Base-by-base conservation (phyloP, 2,113 vertebrate species). In the Benitochromis conjunctus region DNA sequence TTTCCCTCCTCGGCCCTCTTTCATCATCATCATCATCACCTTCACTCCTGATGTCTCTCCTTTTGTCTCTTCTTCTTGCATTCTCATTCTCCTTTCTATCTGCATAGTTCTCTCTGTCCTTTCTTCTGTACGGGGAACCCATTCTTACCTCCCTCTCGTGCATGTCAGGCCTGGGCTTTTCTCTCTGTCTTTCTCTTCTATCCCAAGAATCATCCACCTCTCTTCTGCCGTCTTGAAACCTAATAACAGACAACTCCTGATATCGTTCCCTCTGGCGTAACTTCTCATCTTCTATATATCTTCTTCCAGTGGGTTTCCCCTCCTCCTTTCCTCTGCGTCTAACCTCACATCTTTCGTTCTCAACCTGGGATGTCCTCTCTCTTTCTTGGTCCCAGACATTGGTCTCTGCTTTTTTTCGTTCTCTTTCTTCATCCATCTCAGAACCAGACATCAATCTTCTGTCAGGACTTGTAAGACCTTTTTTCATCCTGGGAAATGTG, bases 401-500 rank as follows among this genome's bases (percentile, higher is more conserved):
- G 16, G 8, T 56, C 24, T 92, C 92, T 21, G 21, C 66, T 56
- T 51, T 86, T 66, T 62, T 86, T 91, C 90, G 43, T 69, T 79
- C 6, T 34, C 64, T 88, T 19, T 77, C 90, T 16, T 74, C 88
- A 29, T 80, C 62, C 54, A 80, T 57, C 29, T 79, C 82, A 6
- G 51, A 3, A 36, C n/a, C 38, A 9, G 64, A 10, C 1, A 41
- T 38, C 9, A 58, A 51, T 60, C 79, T 91, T 29, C 46, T 85
- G 5, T 76, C 81, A 14, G n/a, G 29, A 10, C 93, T 93, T 46
- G 48, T n/a, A 54, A 60, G 90, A 71, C 11, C 43, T 56, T 86
- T 94, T 76, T 55, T 88, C 57, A 90, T 92, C 87, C 91, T 92
- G 6, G 95, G 94, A 92, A 95, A 96, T 7, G 95, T 96, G 66